phyloP scores from a whole-genome alignment of 2,797 vertebrate genomes.

The Hippocampus kuda region DNA sequence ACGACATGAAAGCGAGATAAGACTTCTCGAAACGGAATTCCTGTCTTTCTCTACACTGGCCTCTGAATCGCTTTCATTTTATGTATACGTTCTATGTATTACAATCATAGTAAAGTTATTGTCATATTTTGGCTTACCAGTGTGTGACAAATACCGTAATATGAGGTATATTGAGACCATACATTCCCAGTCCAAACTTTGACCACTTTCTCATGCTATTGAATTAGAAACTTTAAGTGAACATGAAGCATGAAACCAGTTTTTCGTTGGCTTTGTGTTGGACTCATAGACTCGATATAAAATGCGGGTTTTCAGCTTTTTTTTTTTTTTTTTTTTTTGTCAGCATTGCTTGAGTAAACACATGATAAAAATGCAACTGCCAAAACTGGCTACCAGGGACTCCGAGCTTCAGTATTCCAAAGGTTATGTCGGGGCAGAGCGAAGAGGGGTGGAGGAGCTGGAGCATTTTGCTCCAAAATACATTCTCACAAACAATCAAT shows the following conservation, averaged over 20 bases:
- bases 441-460: constrained; percentile 2
- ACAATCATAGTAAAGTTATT: background rate
- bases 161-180: background rate
- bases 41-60: background rate
- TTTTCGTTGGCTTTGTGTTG: background rate
- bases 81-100: background rate
- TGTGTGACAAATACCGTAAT: background rate
- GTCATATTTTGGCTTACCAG: background rate
- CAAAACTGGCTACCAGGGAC: background rate
- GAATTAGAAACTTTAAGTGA: background rate
- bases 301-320: background rate
- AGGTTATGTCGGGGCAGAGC: background rate
- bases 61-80: constrained; percentile 3
- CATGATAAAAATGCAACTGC: background rate
- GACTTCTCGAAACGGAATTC: background rate
- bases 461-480: constrained; percentile 14
- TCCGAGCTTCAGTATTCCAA: background rate
- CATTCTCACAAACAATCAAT: constrained; percentile 5
- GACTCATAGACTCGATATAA: background rate
- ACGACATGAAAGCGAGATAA: background rate
- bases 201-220: background rate
- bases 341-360: background rate
- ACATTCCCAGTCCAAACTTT: background rate
- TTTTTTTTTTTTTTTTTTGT: background rate
- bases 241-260: background rate